A percentile compares a stretch with the other conserved stretches of the same genome.
Conservation (phyloP, 2,888 invertebrate genomes). For the Phyllotreta striolata region DNA sequence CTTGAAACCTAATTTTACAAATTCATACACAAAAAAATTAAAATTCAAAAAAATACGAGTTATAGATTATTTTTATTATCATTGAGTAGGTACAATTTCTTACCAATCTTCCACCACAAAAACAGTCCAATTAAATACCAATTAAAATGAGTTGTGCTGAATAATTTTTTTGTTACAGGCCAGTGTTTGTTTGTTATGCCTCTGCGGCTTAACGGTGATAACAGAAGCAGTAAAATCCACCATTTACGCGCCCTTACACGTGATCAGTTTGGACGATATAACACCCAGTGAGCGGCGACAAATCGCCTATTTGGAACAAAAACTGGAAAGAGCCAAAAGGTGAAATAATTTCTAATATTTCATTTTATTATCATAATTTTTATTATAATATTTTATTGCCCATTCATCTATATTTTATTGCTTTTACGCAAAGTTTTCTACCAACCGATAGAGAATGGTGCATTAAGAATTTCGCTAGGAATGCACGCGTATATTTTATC, state of each 20-base stretch:
- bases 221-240: slow-evolving; percentile 24
- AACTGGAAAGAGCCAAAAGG: slow-evolving; percentile 54
- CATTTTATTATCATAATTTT: too few relatives aligned
- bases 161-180: neutral
- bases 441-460: too few relatives aligned
- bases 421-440: neutral
- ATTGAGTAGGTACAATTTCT: too few relatives aligned
- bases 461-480: neutral
- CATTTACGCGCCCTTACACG: slow-evolving; percentile 49
- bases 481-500: neutral
- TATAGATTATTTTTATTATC: too few relatives aligned
- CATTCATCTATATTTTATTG: too few relatives aligned
- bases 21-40: too few relatives aligned
- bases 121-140: too few relatives aligned
- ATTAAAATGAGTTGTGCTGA: neutral
- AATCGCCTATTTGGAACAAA: slow-evolving; percentile 47
- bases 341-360: neutral
- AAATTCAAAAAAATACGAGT: too few relatives aligned
- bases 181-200: neutral
- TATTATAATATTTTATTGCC: too few relatives aligned
- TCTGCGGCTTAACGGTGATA: neutral
- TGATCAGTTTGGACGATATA: slow-evolving; percentile 52
- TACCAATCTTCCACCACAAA: too few relatives aligned
- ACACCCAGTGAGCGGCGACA: slow-evolving; percentile 49
- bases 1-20: too few relatives aligned